A percentile compares a stretch with the other conserved stretches of the same genome.
Conservation (phyloP, 2,113 vertebrate species). For the Tyto alba region DNA sequence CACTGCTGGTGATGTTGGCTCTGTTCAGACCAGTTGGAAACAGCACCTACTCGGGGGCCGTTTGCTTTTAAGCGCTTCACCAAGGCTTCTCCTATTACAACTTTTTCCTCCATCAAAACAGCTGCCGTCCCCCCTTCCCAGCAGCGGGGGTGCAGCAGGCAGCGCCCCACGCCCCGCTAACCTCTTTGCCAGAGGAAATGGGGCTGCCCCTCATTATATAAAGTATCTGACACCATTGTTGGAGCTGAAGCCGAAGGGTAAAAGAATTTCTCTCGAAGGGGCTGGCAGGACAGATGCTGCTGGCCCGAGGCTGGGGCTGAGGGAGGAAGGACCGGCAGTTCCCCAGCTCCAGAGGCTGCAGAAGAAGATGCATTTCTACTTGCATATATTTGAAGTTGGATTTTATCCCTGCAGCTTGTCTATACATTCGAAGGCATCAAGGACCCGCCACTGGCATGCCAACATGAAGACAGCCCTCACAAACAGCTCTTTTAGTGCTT, state of each 20-base stretch:
- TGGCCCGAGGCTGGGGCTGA: background rate
- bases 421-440: background rate
- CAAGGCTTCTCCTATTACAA: background rate
- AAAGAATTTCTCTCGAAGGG: background rate
- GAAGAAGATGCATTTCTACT: background rate
- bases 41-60: background rate
- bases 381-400: background rate
- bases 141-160: background rate
- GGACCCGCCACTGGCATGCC: background rate
- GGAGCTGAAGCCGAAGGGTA: background rate
- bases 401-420: background rate
- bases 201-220: background rate
- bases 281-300: background rate
- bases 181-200: background rate
- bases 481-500: background rate
- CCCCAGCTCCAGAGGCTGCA: rapidly evolving
- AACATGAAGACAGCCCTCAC: background rate
- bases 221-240: background rate
- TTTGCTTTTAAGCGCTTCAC: background rate
- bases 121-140: background rate
- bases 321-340: background rate
- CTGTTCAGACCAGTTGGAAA: background rate
- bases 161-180: rapidly evolving
- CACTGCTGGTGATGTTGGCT: background rate
- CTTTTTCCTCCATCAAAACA: background rate